phyloP scores from a whole-genome alignment of 2,797 vertebrate genomes.

The Siniperca undulata region DNA sequence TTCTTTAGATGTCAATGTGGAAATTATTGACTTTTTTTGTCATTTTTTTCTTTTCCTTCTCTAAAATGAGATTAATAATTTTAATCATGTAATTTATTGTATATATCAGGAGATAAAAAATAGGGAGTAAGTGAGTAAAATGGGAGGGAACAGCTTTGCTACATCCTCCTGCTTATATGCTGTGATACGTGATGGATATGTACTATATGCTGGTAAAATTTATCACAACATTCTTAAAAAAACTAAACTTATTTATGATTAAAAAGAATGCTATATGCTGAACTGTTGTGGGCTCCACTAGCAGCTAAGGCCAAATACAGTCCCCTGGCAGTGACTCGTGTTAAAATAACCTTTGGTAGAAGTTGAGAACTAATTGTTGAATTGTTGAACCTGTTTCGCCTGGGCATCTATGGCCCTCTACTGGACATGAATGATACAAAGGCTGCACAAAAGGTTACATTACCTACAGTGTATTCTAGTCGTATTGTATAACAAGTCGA shows the following conservation, averaged over 20 bases:
- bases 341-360: not conserved
- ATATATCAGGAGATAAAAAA: not conserved
- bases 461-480: too few relatives aligned
- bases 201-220: not conserved
- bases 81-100: not conserved
- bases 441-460: not conserved
- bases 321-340: not conserved
- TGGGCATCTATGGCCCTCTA: conserved; percentile 49
- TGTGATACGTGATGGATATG: not conserved
- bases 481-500: not conserved
- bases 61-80: not conserved
- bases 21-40: too few relatives aligned
- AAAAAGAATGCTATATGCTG: not conserved
- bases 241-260: too few relatives aligned
- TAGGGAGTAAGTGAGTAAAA: too few relatives aligned
- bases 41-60: not conserved
- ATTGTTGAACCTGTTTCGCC: not conserved
- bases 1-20: not conserved
- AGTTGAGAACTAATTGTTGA: not conserved
- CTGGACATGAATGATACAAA: conserved; percentile 40
- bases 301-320: not conserved
- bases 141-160: not conserved
- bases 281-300: not conserved
- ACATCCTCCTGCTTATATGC: not conserved
- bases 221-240: not conserved